Percentiles rank a stretch among this genome's conserved stretches.
These are phyloP conservation scores for Mellilla xanthometata DNA, from an alignment of 2,888 invertebrate species.

Conservation along the genomic window DNA sequence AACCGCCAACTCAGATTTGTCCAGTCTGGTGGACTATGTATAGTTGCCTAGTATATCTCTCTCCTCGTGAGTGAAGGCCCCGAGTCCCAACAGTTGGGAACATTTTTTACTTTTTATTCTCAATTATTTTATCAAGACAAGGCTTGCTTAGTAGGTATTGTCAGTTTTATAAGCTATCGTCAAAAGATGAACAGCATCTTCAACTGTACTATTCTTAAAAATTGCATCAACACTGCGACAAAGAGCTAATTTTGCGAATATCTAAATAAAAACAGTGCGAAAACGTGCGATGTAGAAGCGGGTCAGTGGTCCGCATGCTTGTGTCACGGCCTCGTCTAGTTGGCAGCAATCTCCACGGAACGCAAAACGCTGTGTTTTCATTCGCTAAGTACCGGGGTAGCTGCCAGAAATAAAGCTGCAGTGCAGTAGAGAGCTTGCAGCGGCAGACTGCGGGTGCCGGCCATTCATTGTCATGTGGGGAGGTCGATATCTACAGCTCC, in stretches of 20 bases:
- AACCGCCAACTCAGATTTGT: too few species aligned
- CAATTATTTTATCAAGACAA: too few species aligned
- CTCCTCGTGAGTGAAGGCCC: too few species aligned
- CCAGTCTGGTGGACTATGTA: too few species aligned
- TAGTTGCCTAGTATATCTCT: too few species aligned
- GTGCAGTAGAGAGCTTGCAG: constrained; percentile 78
- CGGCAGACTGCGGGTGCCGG: constrained; percentile 60
- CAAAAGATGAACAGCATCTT: too few species aligned
- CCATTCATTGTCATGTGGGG: constrained; percentile 66
- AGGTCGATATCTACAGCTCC: constrained; percentile 64
- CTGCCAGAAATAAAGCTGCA: constrained; percentile 81
- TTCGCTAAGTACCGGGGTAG: constrained; percentile 52
- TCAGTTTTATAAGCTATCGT: too few species aligned
- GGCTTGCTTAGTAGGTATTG: too few species aligned
- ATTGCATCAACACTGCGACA: too few species aligned
- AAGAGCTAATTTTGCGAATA: constrained; percentile 14
- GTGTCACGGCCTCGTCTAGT: constrained; percentile 39
- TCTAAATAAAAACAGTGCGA: constrained; percentile 25
- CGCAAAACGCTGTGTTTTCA: constrained; percentile 36
- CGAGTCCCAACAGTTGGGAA: too few species aligned
- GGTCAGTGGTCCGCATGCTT: constrained; percentile 49
- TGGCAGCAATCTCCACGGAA: constrained; percentile 43
- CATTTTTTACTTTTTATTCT: too few species aligned
- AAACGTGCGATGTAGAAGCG: constrained; percentile 37
- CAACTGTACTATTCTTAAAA: too few species aligned